These are phyloP conservation scores for Aporrectodea caliginosa DNA, from an alignment of 1,140 invertebrate genomes.

Conservation along the genomic window DNA sequence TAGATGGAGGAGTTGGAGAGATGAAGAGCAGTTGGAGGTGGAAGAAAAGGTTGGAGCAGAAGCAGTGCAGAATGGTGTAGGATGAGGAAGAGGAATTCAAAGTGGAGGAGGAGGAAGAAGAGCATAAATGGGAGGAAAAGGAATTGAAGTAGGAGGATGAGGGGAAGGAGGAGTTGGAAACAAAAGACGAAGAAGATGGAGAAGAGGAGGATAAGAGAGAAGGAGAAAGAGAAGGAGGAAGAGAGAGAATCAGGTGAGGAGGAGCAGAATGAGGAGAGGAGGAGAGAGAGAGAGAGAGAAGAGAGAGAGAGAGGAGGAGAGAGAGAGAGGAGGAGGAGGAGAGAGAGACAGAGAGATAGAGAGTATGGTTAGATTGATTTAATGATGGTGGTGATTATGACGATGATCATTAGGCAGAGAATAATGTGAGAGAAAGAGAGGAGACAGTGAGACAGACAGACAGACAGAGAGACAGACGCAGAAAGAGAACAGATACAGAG, in stretches of 20 bases:
- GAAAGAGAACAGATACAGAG: no score
- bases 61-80: neutral
- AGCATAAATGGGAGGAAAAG: no score
- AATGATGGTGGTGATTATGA: no score
- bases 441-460: neutral
- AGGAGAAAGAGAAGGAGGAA: neutral
- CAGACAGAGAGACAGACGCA: neutral
- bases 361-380: no score
- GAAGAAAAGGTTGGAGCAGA: neutral
- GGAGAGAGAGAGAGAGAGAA: neutral
- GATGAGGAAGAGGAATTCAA: neutral
- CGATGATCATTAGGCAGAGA: no score
- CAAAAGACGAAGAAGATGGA: neutral
- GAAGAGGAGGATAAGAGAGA: neutral
- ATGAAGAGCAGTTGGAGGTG: neutral
- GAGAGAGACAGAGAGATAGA: neutral
- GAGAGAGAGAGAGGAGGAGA: neutral
- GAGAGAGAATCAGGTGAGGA: neutral
- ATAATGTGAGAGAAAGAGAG: neutral
- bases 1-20: neutral
- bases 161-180: neutral
- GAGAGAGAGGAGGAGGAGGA: neutral
- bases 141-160: no score
- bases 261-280: neutral
- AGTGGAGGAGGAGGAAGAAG: neutral